Evolutionary conservation across 2,888 invertebrate genomes (phyloP).

Genomic region (Drosophila yooni): DNA sequence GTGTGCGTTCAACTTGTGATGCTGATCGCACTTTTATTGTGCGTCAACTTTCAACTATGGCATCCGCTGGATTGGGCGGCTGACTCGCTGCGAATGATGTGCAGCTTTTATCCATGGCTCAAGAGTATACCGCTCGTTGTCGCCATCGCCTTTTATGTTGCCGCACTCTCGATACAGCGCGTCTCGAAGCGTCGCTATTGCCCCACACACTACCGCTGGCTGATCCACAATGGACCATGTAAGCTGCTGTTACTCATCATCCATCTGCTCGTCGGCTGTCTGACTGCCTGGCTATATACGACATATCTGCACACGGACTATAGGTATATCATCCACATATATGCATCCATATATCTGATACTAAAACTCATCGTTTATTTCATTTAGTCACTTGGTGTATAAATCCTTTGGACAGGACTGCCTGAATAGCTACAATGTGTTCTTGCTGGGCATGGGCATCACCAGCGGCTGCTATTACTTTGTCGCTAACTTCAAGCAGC

Average conservation of each 20-base stretch:
- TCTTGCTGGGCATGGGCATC: constrained; percentile 89
- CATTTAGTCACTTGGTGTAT: constrained; percentile 59
- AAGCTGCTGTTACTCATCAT: constrained; percentile 86
- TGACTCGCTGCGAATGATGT: constrained; percentile 87
- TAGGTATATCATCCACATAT: constrained; percentile 75
- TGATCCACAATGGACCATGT: constrained; percentile 87
- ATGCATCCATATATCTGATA: not conserved
- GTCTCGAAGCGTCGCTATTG: constrained; percentile 87
- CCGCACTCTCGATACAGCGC: constrained; percentile 90
- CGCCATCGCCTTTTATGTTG: constrained; percentile 89
- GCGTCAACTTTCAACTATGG: constrained; percentile 88
- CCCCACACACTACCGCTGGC: constrained; percentile 89
- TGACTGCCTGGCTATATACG: constrained; percentile 89
- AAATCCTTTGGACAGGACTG: constrained; percentile 85
- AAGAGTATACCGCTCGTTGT: constrained; percentile 88
- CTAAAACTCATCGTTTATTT: not conserved
- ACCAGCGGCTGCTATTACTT: constrained; percentile 88
- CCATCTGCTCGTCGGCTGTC: constrained; percentile 88
- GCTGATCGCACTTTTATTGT: constrained; percentile 86
- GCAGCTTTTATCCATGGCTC: constrained; percentile 87
- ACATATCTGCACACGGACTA: constrained; percentile 88
- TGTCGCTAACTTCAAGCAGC: constrained; percentile 64
- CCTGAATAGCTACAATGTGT: constrained; percentile 89
- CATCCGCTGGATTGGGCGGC: constrained; percentile 89
- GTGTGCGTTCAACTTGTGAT: constrained; percentile 87